Evolutionary conservation across 2,888 invertebrate genomes (phyloP).

Genomic region (Watsonalla binaria): DNA sequence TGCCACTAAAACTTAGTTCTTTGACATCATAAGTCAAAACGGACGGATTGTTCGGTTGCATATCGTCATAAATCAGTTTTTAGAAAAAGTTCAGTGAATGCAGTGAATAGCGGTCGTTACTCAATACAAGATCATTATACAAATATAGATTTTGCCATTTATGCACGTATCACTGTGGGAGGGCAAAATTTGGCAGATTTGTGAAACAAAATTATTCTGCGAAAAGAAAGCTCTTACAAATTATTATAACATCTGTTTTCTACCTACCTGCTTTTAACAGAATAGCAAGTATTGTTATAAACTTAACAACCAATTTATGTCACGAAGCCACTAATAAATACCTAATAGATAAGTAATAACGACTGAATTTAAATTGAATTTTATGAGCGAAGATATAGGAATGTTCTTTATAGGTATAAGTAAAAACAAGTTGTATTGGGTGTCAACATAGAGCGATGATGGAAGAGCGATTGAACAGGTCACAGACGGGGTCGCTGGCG

Average conservation of each 20-base stretch:
- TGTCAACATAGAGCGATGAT: conserved; percentile 36
- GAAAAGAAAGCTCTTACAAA: conserved; percentile 63
- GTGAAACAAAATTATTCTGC: conserved; percentile 44
- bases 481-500: conserved; percentile 62
- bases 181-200: conserved; percentile 57
- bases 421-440: neutral
- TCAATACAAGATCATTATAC: conserved; percentile 75
- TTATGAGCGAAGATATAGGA: too few relatives aligned
- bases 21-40: conserved; percentile 66
- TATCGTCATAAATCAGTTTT: conserved; percentile 71
- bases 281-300: neutral
- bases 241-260: conserved; percentile 41
- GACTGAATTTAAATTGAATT: too few relatives aligned
- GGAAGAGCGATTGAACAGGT: conserved; percentile 71
- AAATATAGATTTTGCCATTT: conserved; percentile 75
- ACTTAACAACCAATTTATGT: too few relatives aligned
- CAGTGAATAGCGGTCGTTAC: conserved; percentile 60
- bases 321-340: too few relatives aligned
- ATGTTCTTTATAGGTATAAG: too few relatives aligned
- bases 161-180: conserved; percentile 73
- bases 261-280: conserved; percentile 44
- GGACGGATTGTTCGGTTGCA: conserved; percentile 69
- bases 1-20: conserved; percentile 55
- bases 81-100: conserved; percentile 60
- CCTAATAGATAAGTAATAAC: too few relatives aligned